phyloP scores from a whole-genome alignment of 2,797 vertebrate genomes.

The Danionella dracula region DNA sequence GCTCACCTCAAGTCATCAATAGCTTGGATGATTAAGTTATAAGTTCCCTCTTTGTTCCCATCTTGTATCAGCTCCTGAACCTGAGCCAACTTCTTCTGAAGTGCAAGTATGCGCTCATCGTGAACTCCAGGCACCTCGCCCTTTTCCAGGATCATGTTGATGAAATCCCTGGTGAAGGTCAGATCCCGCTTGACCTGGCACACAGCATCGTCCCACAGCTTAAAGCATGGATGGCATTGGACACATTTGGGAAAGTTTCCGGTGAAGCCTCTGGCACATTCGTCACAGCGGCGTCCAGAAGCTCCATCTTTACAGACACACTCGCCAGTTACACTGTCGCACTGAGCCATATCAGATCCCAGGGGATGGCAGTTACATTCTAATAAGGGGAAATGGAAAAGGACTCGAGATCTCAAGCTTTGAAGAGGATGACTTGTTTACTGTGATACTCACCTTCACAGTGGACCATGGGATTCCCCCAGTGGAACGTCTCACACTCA shows the following conservation, averaged over 20 bases:
- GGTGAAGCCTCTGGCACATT: conserved; percentile 74
- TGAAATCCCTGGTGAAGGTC: conserved; percentile 51
- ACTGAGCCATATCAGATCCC: conserved; percentile 72
- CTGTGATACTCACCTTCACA: conserved; percentile 71
- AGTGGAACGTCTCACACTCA: conserved; percentile 78
- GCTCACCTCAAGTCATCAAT: conserved; percentile 74
- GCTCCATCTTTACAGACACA: conserved; percentile 73
- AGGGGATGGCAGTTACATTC: conserved; percentile 75
- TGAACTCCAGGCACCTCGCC: conserved; percentile 48
- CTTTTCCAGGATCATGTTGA: conserved; percentile 57
- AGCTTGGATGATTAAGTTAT: conserved; percentile 62
- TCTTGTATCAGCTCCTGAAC: conserved; percentile 60
- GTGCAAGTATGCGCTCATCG: conserved; percentile 56
- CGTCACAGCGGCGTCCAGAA: conserved; percentile 65
- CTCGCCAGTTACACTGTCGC: conserved; percentile 66
- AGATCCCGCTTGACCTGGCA: conserved; percentile 62
- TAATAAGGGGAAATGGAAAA: conserved; percentile 43
- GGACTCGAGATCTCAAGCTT: background rate
- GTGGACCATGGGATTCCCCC: conserved; percentile 74
- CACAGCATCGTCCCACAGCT: conserved; percentile 70
- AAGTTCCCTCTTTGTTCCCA: conserved; percentile 47
- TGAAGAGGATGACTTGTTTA: no score
- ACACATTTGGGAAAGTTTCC: conserved; percentile 74
- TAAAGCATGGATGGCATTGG: conserved; percentile 79
- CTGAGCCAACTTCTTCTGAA: conserved; percentile 65